These are phyloP conservation scores for Zeuzera pyrina DNA, from an alignment of 2,888 invertebrate genomes.

Conservation along the genomic window DNA sequence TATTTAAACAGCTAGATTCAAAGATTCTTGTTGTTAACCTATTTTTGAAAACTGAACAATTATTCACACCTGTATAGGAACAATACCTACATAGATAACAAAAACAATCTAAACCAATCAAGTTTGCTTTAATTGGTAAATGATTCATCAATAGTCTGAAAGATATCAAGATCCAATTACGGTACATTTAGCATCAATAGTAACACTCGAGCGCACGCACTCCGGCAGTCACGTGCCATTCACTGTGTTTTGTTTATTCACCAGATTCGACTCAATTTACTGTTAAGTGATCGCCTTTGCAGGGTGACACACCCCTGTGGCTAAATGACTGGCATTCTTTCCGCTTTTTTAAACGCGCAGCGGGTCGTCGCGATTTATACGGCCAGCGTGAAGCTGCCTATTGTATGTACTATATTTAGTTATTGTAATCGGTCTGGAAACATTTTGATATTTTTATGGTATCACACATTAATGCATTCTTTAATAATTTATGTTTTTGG, in stretches of 20 bases:
- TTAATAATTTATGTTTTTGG: too few species aligned
- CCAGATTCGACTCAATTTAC: slow-evolving; percentile 55
- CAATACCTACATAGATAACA: too few species aligned
- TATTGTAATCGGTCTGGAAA: slow-evolving; percentile 55
- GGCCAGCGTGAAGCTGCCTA: slow-evolving; percentile 39
- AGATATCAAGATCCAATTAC: slow-evolving; percentile 61
- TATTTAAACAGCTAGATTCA: too few species aligned
- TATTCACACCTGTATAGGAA: too few species aligned
- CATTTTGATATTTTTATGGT: too few species aligned
- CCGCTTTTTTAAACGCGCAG: slow-evolving; percentile 46
- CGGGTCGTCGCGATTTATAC: slow-evolving; percentile 48
- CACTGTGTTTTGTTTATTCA: slow-evolving; percentile 54
- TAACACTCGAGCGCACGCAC: slow-evolving; percentile 32
- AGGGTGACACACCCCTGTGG: slow-evolving; percentile 39
- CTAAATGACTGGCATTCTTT: slow-evolving; percentile 28
- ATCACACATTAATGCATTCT: slow-evolving; percentile 19
- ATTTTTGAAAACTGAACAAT: too few species aligned
- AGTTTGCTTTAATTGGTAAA: too few species aligned
- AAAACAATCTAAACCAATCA: too few species aligned
- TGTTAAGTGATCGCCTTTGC: slow-evolving; percentile 49
- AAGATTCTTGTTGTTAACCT: too few species aligned
- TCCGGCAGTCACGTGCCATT: slow-evolving; percentile 43
- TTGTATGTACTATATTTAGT: slow-evolving; percentile 36
- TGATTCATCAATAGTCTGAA: slow-evolving; percentile 13
- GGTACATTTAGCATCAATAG: slow-evolving; percentile 59